Conservation (phyloP, 2,113 vertebrate species). For the Tachuris rubrigastra region DNA sequence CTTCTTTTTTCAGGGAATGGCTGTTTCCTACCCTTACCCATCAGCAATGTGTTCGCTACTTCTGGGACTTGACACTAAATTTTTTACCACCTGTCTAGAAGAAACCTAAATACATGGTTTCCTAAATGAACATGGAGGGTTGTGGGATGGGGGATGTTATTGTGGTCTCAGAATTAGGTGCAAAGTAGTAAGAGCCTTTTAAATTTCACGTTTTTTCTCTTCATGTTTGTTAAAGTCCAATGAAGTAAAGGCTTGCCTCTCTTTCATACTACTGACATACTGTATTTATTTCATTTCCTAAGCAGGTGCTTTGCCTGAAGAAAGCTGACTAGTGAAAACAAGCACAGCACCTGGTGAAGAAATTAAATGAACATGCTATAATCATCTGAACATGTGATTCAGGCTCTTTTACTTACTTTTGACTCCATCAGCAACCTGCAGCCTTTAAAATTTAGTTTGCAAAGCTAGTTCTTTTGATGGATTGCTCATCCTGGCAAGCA, state of each 20-base stretch:
- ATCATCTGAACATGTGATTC: background rate
- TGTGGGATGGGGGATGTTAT: background rate
- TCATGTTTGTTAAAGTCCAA: background rate
- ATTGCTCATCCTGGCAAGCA: background rate
- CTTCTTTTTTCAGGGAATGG: background rate
- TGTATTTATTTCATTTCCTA: background rate
- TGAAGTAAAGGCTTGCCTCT: background rate
- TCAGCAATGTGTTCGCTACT: fast-evolving
- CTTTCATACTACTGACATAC: background rate
- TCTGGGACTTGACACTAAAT: background rate
- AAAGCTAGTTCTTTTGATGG: background rate
- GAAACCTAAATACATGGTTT: background rate
- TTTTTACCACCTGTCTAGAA: background rate
- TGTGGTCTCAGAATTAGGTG: background rate
- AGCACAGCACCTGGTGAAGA: background rate
- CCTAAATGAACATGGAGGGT: background rate
- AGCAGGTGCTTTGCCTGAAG: slow-evolving; percentile 39
- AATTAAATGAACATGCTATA: background rate
- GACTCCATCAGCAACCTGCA: background rate
- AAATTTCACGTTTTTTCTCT: background rate
- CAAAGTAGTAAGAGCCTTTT: background rate
- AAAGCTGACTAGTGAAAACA: background rate
- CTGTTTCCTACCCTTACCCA: background rate
- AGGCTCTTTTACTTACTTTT: slow-evolving; percentile 33
- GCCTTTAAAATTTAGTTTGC: slow-evolving; percentile 16